Evolutionary conservation across 35 echinoderm and acorn worm genomes (phyloP), one percentile per base, ranked within the genome.

Genomic region (Apostichopus californicus): DNA sequence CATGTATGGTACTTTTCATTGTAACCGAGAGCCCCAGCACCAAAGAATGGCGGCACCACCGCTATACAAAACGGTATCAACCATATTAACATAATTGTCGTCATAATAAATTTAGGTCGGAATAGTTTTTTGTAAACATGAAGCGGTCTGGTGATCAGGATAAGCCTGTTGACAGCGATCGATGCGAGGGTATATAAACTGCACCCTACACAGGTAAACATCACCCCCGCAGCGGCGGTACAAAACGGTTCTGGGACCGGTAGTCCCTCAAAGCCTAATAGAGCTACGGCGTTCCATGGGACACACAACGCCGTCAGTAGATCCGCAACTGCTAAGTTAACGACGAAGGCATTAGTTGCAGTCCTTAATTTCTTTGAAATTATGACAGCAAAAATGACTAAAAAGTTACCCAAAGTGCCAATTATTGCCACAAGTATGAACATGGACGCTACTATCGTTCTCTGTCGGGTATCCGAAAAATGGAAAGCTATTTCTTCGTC

Each of bases 311-410:
- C 78, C 7, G 89, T 91, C 79, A 93, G 52, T 5, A 93, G 89
- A 77, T 96, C 95, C 0, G 92, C 87, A 25, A 96, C 70, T 1
- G 91, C 85, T 81, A 96, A 72, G 57, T 96, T 96, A 13, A 96
- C 88, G 18, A 96, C 92, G 24, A 93, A 96, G 59, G 92, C 92
- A 82, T 96, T 96, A 8, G 95, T 96, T 22, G 95, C 81, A 23
- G 92, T 93, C 63, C 92, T 92, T 34, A 96, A 80, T 87, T 90
- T 93, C 64, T 87, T 93, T 8, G 91, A 96, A 21, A 96, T 18
- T n/a, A 93, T 78, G 9, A 95, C 94, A 26, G 92, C 92, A 28
- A 77, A 56, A 15, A 96, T 79, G 79, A 96, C 95, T 15, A 93
- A 79, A 57, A 79, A 85, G 20, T 96, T 93, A 15, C 92, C 95